A percentile compares a stretch with the other conserved stretches of the same genome.
phyloP scores from a whole-genome alignment of 2,113 vertebrate species.

The Casuarius casuarius region DNA sequence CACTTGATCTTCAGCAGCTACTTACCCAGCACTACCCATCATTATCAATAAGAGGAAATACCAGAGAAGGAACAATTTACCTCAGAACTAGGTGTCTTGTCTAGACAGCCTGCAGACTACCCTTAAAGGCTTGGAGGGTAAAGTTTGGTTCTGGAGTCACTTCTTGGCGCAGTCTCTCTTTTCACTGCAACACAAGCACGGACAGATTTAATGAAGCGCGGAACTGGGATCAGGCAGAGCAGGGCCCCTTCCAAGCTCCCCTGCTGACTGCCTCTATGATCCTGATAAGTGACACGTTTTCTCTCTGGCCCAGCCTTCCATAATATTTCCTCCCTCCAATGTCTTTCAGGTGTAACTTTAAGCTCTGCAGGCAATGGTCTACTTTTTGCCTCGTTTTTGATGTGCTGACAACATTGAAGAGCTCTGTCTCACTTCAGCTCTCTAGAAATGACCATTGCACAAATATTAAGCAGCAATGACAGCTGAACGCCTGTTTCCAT shows the following conservation, averaged over 20 bases:
- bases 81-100: background rate
- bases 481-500: slow-evolving; percentile 29
- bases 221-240: background rate
- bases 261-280: background rate
- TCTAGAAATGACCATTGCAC: background rate
- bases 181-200: background rate
- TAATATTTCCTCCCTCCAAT: accelerated
- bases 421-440: background rate
- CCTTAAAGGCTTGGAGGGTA: background rate
- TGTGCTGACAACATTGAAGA: background rate
- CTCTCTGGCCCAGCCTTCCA: background rate
- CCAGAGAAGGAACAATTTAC: background rate
- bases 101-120: background rate
- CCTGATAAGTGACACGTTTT: background rate
- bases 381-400: slow-evolving; percentile 11
- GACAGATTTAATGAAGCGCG: background rate
- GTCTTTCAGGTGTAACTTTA: slow-evolving; percentile 1
- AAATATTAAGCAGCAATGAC: slow-evolving; percentile 26
- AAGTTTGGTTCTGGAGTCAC: background rate
- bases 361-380: background rate
- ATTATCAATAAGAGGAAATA: background rate
- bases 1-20: background rate
- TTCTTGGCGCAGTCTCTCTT: background rate
- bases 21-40: background rate
- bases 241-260: background rate